Conservation (phyloP, 1,140 invertebrate species). For the Streblospio benedicti region DNA sequence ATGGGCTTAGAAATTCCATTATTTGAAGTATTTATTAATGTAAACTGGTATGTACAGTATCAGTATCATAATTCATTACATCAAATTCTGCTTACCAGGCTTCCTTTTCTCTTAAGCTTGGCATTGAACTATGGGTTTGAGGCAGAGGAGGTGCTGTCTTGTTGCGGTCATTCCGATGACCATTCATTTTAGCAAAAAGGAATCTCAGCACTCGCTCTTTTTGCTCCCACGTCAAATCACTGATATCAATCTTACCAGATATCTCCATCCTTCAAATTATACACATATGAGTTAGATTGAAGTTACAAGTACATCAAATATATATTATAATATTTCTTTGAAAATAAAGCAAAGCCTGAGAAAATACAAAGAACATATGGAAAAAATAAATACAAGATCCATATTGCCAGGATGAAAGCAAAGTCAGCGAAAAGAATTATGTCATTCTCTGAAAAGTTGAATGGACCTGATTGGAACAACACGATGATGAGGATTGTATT, state of each 20-base stretch:
- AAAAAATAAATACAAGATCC: too few species aligned
- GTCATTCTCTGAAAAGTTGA: too few species aligned
- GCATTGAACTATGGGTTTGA: not conserved
- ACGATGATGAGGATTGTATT: too few species aligned
- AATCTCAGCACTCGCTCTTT: constrained; percentile 44
- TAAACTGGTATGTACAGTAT: not conserved
- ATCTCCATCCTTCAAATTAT: constrained; percentile 28
- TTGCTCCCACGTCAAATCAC: constrained; percentile 48
- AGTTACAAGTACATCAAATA: not conserved
- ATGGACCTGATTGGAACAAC: too few species aligned
- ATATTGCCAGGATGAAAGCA: too few species aligned
- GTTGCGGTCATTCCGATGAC: too few species aligned
- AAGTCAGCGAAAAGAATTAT: too few species aligned
- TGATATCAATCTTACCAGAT: constrained; percentile 38
- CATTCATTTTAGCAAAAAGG: constrained; percentile 46
- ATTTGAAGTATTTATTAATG: not conserved
- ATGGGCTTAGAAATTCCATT: too few species aligned
- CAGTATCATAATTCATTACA: too few species aligned
- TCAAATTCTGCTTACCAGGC: not conserved
- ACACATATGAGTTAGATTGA: not conserved
- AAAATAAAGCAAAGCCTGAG: too few species aligned
- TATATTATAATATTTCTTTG: too few species aligned
- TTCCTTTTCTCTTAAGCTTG: not conserved
- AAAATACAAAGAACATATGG: too few species aligned
- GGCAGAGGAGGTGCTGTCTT: not conserved